phyloP scores from a whole-genome alignment of 2,888 invertebrate species.

The Chloroclystis v-ata region DNA sequence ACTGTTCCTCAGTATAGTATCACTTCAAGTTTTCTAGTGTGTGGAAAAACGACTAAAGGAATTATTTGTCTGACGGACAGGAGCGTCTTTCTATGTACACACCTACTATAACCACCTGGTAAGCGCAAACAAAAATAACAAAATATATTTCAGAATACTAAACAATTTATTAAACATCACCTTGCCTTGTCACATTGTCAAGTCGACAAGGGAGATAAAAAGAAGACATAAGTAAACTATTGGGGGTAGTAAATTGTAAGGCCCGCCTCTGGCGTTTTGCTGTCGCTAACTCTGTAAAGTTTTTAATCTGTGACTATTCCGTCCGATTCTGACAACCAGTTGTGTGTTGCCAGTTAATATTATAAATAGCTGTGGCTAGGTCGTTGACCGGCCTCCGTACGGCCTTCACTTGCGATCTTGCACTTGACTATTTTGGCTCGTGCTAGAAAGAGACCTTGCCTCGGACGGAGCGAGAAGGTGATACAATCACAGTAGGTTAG shows the following conservation, averaged over 20 bases:
- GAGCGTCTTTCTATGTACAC: too few species aligned
- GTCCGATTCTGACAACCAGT: slow-evolving; percentile 37
- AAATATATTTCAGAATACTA: too few species aligned
- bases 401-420: slow-evolving; percentile 60
- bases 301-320: slow-evolving; percentile 6
- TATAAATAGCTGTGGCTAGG: slow-evolving; percentile 61
- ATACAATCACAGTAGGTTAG: slow-evolving; percentile 12
- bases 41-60: too few species aligned
- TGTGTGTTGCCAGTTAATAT: slow-evolving; percentile 37
- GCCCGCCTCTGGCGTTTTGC: slow-evolving; percentile 44
- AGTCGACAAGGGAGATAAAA: not conserved
- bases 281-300: slow-evolving; percentile 8
- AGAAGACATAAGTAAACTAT: slow-evolving; percentile 11
- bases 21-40: too few species aligned
- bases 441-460: slow-evolving; percentile 32
- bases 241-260: slow-evolving; percentile 21
- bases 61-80: too few species aligned
- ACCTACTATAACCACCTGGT: too few species aligned
- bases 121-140: too few species aligned
- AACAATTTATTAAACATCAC: too few species aligned
- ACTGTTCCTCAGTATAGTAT: too few species aligned
- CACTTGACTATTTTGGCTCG: slow-evolving; percentile 38
- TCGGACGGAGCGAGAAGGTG: slow-evolving; percentile 19
- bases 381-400: slow-evolving; percentile 71
- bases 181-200: too few species aligned